Base-by-base conservation (phyloP, 2,113 vertebrate species). In the Ranitomeya variabilis region DNA sequence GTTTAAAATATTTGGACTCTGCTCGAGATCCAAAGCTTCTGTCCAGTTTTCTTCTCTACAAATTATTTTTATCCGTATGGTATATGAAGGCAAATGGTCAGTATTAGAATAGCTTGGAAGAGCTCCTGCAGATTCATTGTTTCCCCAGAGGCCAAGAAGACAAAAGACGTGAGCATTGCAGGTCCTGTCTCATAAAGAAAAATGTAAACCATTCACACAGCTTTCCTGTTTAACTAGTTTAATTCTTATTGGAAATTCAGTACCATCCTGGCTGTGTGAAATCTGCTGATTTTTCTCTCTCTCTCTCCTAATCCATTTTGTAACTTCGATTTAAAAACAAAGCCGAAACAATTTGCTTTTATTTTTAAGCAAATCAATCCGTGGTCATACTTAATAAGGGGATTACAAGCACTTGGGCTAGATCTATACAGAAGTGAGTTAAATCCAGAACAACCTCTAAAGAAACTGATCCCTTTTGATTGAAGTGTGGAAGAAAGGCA, bases 221-320 rank as follows among this genome's bases (percentile, higher is more conserved):
- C 91, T 93, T 94, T 94, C 93, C 94, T 93, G 93, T 95, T 94
- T 95, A 94, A 96, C 94, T 94, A 95, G 95, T 97, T 95, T 97
- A 96, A 96, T 96, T 94, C 94, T 95, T 94, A 95, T 96, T 97
- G 96, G 96, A 95, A 95, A 96, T 96, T 96, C 93, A 96, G 95
- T 94, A 94, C 95, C 94, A 94, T 93, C 93, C 93, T 86, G 57
- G 95, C 94, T 94, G 92, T 95, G 94, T 95, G 96, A 96, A 95
- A 95, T 95, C 93, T 93, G 94, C 94, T 94, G 93, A 94, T 96
- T 95, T 95, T 94, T 45, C 37, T 95, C 94, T 94, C 93, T 45
- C 37, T 95, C 94, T 94, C 93, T 95, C 94, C 94, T 98, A 98
- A 99, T 99, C 97, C 97, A 97, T 98, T 98, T 99, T 98, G 97